Conservation (phyloP, 2,113 vertebrate genomes). For the Sialia sialis region DNA sequence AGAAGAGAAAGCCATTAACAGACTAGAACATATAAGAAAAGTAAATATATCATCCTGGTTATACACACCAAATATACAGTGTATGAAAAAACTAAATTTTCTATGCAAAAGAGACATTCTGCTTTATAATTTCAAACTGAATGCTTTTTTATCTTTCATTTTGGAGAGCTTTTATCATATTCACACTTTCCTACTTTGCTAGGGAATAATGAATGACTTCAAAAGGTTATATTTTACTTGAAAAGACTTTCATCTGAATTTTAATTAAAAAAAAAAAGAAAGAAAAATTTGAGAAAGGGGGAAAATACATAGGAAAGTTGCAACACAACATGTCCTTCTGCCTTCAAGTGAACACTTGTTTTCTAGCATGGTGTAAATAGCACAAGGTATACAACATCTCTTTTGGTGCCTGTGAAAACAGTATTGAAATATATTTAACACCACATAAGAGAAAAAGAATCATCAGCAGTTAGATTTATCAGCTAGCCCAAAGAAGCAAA, state of each 20-base stretch:
- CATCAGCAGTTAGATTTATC: background rate
- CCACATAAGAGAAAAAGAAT: background rate
- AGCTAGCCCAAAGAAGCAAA: background rate
- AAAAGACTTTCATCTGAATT: slow-evolving; percentile 21
- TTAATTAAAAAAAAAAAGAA: background rate
- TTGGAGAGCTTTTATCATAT: slow-evolving; percentile 26
- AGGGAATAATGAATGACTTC: slow-evolving; percentile 6
- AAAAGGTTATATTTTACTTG: slow-evolving; percentile 35
- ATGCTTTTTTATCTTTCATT: slow-evolving; percentile 22
- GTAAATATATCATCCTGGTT: slow-evolving; percentile 2
- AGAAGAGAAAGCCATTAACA: background rate
- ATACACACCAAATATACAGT: background rate
- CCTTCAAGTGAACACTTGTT: background rate
- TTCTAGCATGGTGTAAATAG: background rate
- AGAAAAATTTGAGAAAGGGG: background rate
- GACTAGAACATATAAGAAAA: background rate
- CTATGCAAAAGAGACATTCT: slow-evolving; percentile 7
- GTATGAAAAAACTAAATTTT: background rate
- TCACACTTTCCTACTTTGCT: background rate
- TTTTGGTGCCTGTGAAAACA: background rate
- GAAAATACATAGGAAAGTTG: background rate
- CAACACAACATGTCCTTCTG: background rate
- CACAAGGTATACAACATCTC: background rate
- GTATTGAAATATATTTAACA: background rate
- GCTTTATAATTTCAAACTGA: background rate